Evolutionary conservation across 1,140 invertebrate species (phyloP), one percentile per base, ranked within the genome.

Genomic region (Arctopsyche grandis): DNA sequence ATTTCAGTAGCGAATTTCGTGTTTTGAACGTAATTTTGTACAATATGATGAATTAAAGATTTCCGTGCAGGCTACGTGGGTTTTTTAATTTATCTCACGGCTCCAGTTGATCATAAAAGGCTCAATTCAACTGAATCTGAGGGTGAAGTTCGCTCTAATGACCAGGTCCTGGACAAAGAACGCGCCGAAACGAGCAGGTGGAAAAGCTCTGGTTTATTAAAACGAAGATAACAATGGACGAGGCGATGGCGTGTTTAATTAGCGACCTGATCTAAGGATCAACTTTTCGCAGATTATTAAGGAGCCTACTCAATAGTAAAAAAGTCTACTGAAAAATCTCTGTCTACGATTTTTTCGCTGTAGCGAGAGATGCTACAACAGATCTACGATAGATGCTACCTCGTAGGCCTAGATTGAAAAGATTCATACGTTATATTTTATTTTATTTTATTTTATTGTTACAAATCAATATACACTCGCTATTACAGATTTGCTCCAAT

Each of bases 171-270:
- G 69, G 69, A 70, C 69, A 70, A 70, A 38, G 69, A 26, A 70
- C 16, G 29, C 26, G 69, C n/a, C 10, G 29, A 38, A 29, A n/a
- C 26, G 24, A 29, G 26, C 69, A 70, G 69, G 69, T 70, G 69
- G 24, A 29, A 70, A 38, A 38, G 12, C 12, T 16, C 12, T 5
- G n/a, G 24, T 21, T 26, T 70, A 1, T n/a, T 26, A 7, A 16
- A 43, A 70, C 22, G 69, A 70, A 70, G 38, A 52, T 14, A 3
- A 52, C 48, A 52, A 52, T 22, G 69, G 26, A 26, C 14, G 26
- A 70, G 19, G 10, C 60, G 19, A 66, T 22, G 69, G 69, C 69
- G 69, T 70, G 69, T 70, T 70, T 66, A 38, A 38, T 38, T 38
- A 38, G 29, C 29, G 29, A 38, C 29, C 7, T 7, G 7, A 38